Evolutionary conservation across 2,888 invertebrate species (phyloP).

Genomic region (Protophormia terraenovae): DNA sequence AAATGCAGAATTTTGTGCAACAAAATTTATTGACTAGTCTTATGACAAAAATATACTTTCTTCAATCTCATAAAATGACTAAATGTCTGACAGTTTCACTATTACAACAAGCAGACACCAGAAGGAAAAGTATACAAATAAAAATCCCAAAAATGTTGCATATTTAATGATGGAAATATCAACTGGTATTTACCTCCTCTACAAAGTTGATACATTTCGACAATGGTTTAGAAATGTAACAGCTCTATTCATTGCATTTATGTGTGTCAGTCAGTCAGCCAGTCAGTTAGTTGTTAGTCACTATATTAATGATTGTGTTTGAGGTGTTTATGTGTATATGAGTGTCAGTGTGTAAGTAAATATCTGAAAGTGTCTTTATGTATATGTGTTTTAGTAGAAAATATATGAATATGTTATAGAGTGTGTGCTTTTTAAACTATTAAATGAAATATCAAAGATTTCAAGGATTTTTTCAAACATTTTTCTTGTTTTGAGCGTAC

Average conservation of each 20-base stretch:
- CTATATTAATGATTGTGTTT: background rate
- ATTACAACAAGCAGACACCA: background rate
- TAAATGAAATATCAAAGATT: conserved; percentile 43
- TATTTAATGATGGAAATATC: conserved; percentile 43
- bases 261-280: background rate
- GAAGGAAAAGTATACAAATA: background rate
- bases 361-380: background rate
- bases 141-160: conserved; percentile 24
- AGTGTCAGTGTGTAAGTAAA: background rate
- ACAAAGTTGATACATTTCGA: background rate
- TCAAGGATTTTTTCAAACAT: conserved; percentile 41
- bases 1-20: background rate
- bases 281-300: no score
- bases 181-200: conserved; percentile 29
- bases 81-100: background rate
- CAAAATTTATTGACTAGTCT: conserved; percentile 13
- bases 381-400: background rate
- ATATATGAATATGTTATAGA: background rate
- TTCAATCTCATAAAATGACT: background rate
- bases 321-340: background rate
- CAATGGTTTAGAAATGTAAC: conserved; percentile 28
- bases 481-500: conserved; percentile 3
- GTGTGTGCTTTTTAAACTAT: conserved; percentile 8
- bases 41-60: background rate
- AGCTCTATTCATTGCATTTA: background rate